These are phyloP conservation scores for Balanococcus diminutus DNA, from an alignment of 2,888 invertebrate genomes.

Conservation along the genomic window DNA sequence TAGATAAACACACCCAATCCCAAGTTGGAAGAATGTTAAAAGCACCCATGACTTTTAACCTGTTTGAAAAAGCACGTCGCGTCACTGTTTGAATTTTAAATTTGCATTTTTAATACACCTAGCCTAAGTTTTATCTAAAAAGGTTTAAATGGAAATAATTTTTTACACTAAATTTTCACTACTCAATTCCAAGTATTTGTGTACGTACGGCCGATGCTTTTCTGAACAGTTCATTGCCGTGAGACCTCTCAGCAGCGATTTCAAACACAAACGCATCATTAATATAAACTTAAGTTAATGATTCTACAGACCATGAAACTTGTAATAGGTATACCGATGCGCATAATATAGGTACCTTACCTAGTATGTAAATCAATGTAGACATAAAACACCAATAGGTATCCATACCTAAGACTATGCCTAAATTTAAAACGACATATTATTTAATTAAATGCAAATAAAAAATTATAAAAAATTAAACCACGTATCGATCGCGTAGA, in stretches of 20 bases:
- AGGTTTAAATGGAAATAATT: neutral
- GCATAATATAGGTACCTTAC: neutral
- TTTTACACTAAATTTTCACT: neutral
- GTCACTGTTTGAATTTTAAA: neutral
- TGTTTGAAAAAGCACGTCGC: neutral
- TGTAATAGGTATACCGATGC: neutral
- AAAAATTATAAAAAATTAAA: neutral
- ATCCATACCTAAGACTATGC: neutral
- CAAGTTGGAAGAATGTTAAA: constrained; percentile 19
- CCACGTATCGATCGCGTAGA: neutral
- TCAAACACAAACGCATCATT: neutral
- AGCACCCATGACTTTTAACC: constrained; percentile 21
- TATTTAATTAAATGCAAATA: constrained; percentile 31
- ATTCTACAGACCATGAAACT: neutral
- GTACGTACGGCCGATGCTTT: neutral
- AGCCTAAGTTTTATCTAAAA: neutral
- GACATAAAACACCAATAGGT: too few relatives aligned
- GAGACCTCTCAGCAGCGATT: neutral
- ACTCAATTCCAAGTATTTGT: neutral
- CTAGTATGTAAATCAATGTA: neutral
- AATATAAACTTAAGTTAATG: constrained; percentile 20
- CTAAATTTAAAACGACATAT: constrained; percentile 6
- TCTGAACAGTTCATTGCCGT: constrained; percentile 26
- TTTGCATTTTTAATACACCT: constrained; percentile 9
- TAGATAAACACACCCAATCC: neutral